Percentiles rank a stretch among this genome's conserved stretches.
Evolutionary conservation across 2,113 vertebrate species (phyloP).

Genomic region (Silurus glanis): DNA sequence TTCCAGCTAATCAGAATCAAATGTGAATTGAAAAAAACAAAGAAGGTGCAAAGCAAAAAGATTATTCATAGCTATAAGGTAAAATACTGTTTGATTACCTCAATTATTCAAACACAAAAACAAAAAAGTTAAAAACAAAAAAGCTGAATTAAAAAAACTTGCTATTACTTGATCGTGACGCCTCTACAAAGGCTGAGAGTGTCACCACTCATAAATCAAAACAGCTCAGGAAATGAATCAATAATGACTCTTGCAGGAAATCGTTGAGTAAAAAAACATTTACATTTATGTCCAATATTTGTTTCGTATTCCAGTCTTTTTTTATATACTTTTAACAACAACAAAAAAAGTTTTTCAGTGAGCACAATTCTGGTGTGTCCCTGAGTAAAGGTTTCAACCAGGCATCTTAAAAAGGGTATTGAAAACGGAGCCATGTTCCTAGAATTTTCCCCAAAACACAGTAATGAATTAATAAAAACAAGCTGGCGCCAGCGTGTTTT

Average conservation of each 20-base stretch:
- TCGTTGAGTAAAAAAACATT: not conserved
- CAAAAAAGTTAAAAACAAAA: not conserved
- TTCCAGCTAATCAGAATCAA: slow-evolving; percentile 15
- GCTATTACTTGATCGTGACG: too few species aligned
- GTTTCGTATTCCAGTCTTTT: not conserved
- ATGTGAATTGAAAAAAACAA: not conserved
- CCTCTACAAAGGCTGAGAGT: not conserved
- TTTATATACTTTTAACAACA: not conserved
- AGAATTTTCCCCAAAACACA: slow-evolving; percentile 64
- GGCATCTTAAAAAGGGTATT: slow-evolving; percentile 53
- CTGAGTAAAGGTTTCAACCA: slow-evolving; percentile 13
- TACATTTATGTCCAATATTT: not conserved
- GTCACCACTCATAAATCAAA: not conserved
- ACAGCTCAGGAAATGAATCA: not conserved
- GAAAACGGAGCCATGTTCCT: slow-evolving; percentile 56
- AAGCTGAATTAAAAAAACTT: not conserved
- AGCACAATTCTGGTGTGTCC: not conserved
- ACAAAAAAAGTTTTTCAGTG: not conserved
- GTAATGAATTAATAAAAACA: slow-evolving; percentile 75
- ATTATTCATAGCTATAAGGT: not conserved
- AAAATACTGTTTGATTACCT: not conserved
- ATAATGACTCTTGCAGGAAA: not conserved
- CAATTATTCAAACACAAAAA: not conserved
- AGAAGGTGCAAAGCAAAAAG: slow-evolving; percentile 11
- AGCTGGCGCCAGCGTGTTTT: slow-evolving; percentile 75